phyloP scores from a whole-genome alignment of 2,888 invertebrate genomes.

The Euphydryas editha region DNA sequence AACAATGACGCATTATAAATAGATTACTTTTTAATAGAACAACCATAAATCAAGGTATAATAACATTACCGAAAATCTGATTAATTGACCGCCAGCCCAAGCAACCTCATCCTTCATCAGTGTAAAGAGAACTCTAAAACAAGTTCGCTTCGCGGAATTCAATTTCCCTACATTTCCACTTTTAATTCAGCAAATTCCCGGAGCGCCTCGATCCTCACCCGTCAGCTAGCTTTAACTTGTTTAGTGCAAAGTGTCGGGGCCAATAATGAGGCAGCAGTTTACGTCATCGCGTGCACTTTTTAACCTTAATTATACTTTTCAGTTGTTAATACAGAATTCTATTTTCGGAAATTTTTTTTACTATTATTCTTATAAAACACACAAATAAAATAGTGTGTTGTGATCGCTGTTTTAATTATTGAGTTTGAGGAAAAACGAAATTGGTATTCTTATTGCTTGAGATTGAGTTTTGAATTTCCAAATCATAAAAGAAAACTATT shows the following conservation, averaged over 20 bases:
- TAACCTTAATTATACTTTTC: not conserved
- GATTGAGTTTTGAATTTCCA: too few species aligned
- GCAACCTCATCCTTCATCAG: slow-evolving; percentile 20
- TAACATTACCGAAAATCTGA: slow-evolving; percentile 2
- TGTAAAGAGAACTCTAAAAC: slow-evolving; percentile 36
- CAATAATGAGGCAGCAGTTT: slow-evolving; percentile 39
- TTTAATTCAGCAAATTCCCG: slow-evolving; percentile 46
- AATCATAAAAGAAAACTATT: too few species aligned
- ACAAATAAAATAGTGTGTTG: too few species aligned
- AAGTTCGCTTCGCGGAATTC: slow-evolving; percentile 40
- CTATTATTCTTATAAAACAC: not conserved
- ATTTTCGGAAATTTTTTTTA: not conserved
- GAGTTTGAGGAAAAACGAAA: too few species aligned
- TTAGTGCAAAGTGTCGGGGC: slow-evolving; percentile 44
- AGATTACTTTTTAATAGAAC: not conserved
- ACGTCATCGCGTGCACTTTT: slow-evolving; percentile 28
- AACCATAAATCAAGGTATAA: not conserved
- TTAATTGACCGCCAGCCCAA: slow-evolving; percentile 4
- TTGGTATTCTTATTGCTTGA: too few species aligned
- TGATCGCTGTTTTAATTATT: too few species aligned
- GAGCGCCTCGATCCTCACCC: slow-evolving; percentile 36
- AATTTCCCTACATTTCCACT: slow-evolving; percentile 47
- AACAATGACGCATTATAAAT: too few species aligned
- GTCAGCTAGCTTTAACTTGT: slow-evolving; percentile 43
- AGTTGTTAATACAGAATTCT: not conserved